Percentiles rank a stretch among this genome's conserved stretches.
These are phyloP conservation scores for Stegastes partitus DNA, from an alignment of 2,113 vertebrate species.

Conservation along the genomic window DNA sequence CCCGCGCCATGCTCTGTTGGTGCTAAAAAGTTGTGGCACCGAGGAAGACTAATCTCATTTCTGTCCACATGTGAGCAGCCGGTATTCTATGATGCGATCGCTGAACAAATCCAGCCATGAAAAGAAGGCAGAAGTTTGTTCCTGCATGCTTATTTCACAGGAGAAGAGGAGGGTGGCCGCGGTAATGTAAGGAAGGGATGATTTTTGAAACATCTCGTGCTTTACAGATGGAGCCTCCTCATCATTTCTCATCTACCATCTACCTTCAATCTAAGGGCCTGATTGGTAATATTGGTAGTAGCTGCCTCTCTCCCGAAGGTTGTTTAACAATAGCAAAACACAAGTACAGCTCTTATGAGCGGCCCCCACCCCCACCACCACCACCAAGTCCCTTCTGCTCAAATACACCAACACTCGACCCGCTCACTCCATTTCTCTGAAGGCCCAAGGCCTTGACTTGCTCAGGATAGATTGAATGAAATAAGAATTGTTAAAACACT, in stretches of 20 bases:
- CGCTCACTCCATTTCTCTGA: slow-evolving; percentile 33
- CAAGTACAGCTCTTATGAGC: slow-evolving; percentile 47
- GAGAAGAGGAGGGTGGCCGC: neutral
- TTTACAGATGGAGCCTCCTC: neutral
- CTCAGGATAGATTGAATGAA: slow-evolving; percentile 49
- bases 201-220: neutral
- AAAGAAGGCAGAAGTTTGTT: slow-evolving; percentile 29
- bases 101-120: slow-evolving; percentile 3
- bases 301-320: slow-evolving; percentile 61
- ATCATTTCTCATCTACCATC: slow-evolving; percentile 12
- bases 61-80: slow-evolving; percentile 35
- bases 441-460: slow-evolving; percentile 66
- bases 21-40: slow-evolving; percentile 41
- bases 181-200: neutral
- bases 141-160: slow-evolving; percentile 13
- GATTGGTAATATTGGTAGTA: slow-evolving; percentile 57
- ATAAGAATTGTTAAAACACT: slow-evolving; percentile 59
- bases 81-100: slow-evolving; percentile 18
- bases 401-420: slow-evolving; percentile 43
- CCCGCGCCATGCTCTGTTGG: slow-evolving; percentile 21
- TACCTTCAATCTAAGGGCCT: slow-evolving; percentile 34
- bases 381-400: slow-evolving; percentile 16
- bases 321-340: slow-evolving; percentile 72
- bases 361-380: neutral
- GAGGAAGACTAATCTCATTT: slow-evolving; percentile 27